Evolutionary conservation across 2,888 invertebrate genomes (phyloP).

Genomic region (Phortica okadai): DNA sequence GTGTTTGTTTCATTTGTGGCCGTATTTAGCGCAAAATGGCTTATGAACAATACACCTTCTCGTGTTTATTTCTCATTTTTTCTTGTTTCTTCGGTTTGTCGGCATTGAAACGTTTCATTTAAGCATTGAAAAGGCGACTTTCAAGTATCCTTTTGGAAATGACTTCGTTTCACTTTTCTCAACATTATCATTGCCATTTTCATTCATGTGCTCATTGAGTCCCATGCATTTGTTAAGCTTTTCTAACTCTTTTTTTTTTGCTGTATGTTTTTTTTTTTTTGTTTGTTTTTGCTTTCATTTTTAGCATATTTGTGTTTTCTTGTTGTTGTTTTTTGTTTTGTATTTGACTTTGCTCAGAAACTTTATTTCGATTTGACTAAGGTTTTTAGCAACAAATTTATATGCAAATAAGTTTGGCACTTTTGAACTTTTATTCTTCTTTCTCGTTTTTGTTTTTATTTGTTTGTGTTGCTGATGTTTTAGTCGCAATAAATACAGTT

Average conservation of each 20-base stretch:
- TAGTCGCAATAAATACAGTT: slow-evolving; percentile 25
- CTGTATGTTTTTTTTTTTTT: background rate
- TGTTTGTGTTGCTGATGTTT: background rate
- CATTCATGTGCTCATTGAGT: slow-evolving; percentile 3
- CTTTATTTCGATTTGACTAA: slow-evolving; percentile 16
- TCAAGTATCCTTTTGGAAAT: background rate
- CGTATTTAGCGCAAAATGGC: slow-evolving; percentile 15
- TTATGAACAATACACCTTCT: background rate
- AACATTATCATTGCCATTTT: slow-evolving; percentile 14
- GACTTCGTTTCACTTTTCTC: slow-evolving; percentile 6
- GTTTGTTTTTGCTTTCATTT: slow-evolving; percentile 45
- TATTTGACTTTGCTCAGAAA: slow-evolving; percentile 18
- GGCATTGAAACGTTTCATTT: slow-evolving; percentile 10
- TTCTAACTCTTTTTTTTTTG: slow-evolving; percentile 21
- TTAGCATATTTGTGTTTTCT: slow-evolving; percentile 34
- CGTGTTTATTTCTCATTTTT: background rate
- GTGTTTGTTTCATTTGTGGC: slow-evolving; percentile 37
- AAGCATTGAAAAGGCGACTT: slow-evolving; percentile 2
- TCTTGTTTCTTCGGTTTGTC: background rate
- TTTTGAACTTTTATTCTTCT: slow-evolving; percentile 66
- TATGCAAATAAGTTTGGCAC: slow-evolving; percentile 61
- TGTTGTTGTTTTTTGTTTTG: slow-evolving; percentile 50
- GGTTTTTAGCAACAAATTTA: slow-evolving; percentile 65
- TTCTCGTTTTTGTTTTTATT: background rate
- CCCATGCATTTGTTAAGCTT: background rate